Percentiles rank a stretch among this genome's conserved stretches.
Conservation (phyloP, 2,113 vertebrate genomes). For the Chamaea fasciata region DNA sequence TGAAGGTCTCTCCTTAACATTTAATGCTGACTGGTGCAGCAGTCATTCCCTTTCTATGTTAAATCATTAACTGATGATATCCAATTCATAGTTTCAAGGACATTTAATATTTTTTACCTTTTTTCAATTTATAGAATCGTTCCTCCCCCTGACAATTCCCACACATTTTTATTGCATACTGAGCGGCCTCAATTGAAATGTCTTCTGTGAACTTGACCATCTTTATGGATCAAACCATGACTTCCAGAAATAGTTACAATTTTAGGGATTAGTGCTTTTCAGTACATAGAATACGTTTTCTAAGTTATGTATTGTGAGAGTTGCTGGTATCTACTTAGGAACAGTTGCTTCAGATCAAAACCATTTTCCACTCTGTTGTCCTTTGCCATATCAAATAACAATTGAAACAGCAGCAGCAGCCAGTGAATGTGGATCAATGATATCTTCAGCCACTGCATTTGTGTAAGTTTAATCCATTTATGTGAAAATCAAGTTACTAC, state of each 20-base stretch:
- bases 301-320: constrained; percentile 62
- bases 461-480: constrained; percentile 86
- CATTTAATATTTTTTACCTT: background rate
- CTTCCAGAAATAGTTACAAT: constrained; percentile 37
- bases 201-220: constrained; percentile 1
- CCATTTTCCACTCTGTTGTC: constrained; percentile 69
- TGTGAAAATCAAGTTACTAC: constrained; percentile 78
- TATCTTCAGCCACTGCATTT: constrained; percentile 80
- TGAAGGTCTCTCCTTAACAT: background rate
- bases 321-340: constrained; percentile 82
- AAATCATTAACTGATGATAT: background rate
- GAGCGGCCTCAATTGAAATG: background rate
- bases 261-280: constrained; percentile 40
- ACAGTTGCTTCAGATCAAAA: constrained; percentile 76
- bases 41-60: background rate
- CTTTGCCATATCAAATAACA: constrained; percentile 80
- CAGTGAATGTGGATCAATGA: constrained; percentile 82
- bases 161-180: background rate
- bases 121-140: constrained; percentile 3
- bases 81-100: constrained; percentile 11
- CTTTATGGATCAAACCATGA: background rate
- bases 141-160: constrained; percentile 25
- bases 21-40: background rate
- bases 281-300: background rate
- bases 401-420: constrained; percentile 75